phyloP scores from a whole-genome alignment of 2,113 vertebrate genomes.

The Sinocyclocheilus anophthalmus region DNA sequence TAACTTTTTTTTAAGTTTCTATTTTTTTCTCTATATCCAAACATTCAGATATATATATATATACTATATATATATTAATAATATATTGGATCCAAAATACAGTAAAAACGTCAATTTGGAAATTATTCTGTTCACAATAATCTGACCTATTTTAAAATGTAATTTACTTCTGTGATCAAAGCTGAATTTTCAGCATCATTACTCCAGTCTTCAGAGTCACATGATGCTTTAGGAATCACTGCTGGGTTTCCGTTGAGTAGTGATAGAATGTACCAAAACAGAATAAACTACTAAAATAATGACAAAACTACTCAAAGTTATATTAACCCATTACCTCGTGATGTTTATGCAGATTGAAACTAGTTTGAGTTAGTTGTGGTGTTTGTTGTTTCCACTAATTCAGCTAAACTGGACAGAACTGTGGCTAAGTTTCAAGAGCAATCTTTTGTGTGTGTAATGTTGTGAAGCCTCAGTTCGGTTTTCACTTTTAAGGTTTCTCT shows the following conservation, averaged over 20 bases:
- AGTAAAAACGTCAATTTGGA: too few species aligned
- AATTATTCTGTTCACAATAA: neutral
- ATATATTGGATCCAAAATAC: too few species aligned
- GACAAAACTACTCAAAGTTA: neutral
- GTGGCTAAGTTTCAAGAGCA: neutral
- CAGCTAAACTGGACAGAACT: neutral
- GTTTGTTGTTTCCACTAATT: neutral
- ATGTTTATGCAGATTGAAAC: neutral
- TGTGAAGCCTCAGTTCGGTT: neutral
- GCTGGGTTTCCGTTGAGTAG: neutral
- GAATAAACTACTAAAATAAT: too few species aligned
- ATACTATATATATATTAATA: too few species aligned
- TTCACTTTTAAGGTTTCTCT: neutral
- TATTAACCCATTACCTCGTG: neutral
- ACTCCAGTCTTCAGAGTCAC: too few species aligned
- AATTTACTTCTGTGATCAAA: too few species aligned
- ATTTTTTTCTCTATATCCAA: too few species aligned
- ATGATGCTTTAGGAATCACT: too few species aligned
- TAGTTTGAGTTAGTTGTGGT: neutral
- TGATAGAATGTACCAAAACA: neutral
- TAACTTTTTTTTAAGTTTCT: too few species aligned
- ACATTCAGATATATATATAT: too few species aligned
- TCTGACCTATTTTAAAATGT: neutral
- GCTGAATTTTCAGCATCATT: too few species aligned
- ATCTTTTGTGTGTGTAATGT: too few species aligned